These are phyloP conservation scores for Drosophila orena DNA, from an alignment of 1,140 invertebrate species.

Conservation along the genomic window DNA sequence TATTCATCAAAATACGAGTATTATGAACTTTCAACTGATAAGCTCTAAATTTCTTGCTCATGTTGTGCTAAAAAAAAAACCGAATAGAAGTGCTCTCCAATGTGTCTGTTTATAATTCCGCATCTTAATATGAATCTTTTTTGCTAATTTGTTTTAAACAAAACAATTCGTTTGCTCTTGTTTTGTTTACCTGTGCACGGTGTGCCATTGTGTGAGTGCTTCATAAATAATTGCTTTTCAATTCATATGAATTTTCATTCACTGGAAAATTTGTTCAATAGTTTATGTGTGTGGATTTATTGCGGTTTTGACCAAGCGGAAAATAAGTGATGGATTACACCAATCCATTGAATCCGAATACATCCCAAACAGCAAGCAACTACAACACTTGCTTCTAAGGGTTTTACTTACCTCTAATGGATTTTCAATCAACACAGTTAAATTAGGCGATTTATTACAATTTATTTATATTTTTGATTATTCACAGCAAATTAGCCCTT, in stretches of 20 bases:
- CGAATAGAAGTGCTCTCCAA: background rate
- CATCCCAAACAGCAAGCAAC: no score
- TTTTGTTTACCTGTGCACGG: conserved; percentile 18
- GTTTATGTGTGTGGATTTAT: background rate
- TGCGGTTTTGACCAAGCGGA: conserved; percentile 2
- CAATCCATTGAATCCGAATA: no score
- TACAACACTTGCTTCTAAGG: no score
- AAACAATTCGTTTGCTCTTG: conserved; percentile 22
- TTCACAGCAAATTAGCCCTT: background rate
- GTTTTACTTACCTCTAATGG: no score
- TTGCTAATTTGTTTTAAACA: conserved; percentile 32
- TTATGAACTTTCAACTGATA: conserved; percentile 18
- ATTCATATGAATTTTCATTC: conserved; percentile 36
- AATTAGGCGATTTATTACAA: no score
- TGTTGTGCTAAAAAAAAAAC: background rate
- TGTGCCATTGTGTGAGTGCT: conserved; percentile 23
- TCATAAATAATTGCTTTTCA: conserved; percentile 30
- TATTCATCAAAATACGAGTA: no score
- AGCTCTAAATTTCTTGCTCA: conserved; percentile 1
- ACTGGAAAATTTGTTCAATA: conserved; percentile 24
- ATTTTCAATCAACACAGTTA: no score
- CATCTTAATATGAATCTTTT: conserved; percentile 9
- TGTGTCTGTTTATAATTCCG: conserved; percentile 38
- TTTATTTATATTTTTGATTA: background rate
- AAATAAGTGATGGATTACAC: background rate